Conservation (phyloP, 2,797 vertebrate species). For the Limosa lapponica region DNA sequence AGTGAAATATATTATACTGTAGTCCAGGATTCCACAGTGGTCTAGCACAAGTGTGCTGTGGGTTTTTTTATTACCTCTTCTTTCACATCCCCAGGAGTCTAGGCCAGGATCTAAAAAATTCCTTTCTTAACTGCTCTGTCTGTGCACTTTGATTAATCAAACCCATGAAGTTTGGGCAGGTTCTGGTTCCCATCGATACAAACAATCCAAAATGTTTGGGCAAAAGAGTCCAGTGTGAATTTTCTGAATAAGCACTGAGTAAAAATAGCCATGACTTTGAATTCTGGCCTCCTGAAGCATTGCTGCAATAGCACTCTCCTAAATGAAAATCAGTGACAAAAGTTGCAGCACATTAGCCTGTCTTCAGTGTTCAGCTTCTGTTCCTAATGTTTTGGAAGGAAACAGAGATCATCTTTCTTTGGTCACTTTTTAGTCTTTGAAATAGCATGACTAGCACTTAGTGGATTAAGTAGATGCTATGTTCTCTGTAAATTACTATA, state of each 20-base stretch:
- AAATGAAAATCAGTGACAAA: background rate
- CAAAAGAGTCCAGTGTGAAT: background rate
- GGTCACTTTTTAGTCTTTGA: background rate
- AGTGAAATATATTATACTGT: background rate
- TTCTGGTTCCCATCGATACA: background rate
- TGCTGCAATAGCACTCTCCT: background rate
- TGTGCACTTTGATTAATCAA: background rate
- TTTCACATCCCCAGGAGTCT: background rate
- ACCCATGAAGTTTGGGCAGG: background rate
- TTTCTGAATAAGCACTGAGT: background rate
- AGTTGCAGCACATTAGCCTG: background rate
- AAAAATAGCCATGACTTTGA: background rate
- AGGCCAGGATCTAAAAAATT: background rate
- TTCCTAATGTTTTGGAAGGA: background rate
- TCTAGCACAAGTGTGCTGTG: background rate
- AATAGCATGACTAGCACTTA: background rate
- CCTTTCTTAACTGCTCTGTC: background rate
- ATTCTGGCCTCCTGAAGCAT: background rate
- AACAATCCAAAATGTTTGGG: background rate
- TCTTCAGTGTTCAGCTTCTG: background rate
- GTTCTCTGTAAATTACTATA: background rate
- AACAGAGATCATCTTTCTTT: background rate
- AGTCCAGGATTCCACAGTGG: background rate
- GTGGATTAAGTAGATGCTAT: background rate
- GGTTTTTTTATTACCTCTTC: background rate